Percentiles rank a stretch among this genome's conserved stretches.
Conservation (phyloP, 2,113 vertebrate genomes). For the Macquaria ambigua region DNA sequence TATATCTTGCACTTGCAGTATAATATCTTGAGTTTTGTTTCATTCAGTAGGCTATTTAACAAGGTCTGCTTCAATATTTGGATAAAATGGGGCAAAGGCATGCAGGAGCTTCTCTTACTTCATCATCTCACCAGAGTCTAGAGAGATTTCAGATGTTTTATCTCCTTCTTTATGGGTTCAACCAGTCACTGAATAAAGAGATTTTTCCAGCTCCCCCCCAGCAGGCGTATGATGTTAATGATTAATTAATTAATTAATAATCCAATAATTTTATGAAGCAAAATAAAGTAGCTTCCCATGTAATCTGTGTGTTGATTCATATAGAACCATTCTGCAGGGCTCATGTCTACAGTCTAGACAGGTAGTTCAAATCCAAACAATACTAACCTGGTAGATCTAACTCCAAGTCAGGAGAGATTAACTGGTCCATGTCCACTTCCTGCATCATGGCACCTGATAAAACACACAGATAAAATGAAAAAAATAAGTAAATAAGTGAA, state of each 20-base stretch:
- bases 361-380: neutral
- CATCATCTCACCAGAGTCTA: neutral
- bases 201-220: neutral
- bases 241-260: too few relatives aligned
- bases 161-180: neutral
- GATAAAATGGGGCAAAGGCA: too few relatives aligned
- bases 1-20: neutral
- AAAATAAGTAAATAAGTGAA: neutral
- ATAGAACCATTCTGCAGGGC: neutral
- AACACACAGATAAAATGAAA: neutral
- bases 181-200: neutral
- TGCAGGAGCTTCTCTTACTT: neutral
- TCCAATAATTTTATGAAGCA: neutral
- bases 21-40: too few relatives aligned
- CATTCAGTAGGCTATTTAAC: too few relatives aligned
- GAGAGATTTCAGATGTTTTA: neutral
- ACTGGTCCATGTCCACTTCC: constrained; percentile 25
- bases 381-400: constrained; percentile 58
- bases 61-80: too few relatives aligned
- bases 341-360: neutral
- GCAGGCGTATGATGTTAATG: too few relatives aligned
- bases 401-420: neutral
- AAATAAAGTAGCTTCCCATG: neutral
- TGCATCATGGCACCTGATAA: constrained; percentile 66
- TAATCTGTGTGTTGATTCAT: neutral